phyloP scores from a whole-genome alignment of 2,888 invertebrate genomes.

The Clitarchus hookeri region DNA sequence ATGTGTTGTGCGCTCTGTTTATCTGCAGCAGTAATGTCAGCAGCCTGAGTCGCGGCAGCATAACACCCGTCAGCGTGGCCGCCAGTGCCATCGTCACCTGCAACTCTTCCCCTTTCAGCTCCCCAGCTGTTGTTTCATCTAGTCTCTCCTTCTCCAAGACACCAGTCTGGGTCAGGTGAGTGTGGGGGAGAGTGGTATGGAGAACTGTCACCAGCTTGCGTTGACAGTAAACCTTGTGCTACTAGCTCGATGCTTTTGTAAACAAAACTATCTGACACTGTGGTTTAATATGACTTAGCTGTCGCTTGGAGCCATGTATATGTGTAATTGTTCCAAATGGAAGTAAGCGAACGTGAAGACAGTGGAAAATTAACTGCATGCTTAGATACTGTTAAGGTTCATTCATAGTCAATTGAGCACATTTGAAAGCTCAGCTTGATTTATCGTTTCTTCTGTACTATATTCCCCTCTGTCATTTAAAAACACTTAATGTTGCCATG shows the following conservation, averaged over 20 bases:
- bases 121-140: slow-evolving; percentile 59
- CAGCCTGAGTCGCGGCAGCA: slow-evolving; percentile 75
- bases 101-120: slow-evolving; percentile 41
- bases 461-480: no score
- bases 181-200: neutral
- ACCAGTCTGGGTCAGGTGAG: slow-evolving; percentile 51
- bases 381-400: no score
- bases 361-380: no score
- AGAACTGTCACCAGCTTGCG: neutral
- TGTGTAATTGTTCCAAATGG: neutral
- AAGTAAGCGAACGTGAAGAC: no score
- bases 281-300: neutral
- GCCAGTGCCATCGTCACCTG: slow-evolving; percentile 50
- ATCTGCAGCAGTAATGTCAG: slow-evolving; percentile 77
- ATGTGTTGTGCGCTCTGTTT: slow-evolving; percentile 25
- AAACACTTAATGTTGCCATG: no score
- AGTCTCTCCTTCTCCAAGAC: slow-evolving; percentile 62
- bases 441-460: no score
- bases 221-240: neutral
- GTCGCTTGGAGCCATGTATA: neutral
- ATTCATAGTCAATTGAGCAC: no score
- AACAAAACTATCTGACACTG: neutral
- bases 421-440: no score
- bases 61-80: slow-evolving; percentile 62
- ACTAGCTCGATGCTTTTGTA: neutral